Percentiles rank a stretch among this genome's conserved stretches.
Evolutionary conservation across 2,797 vertebrate genomes (phyloP).

Genomic region (Enteromius unitaeniatus): DNA sequence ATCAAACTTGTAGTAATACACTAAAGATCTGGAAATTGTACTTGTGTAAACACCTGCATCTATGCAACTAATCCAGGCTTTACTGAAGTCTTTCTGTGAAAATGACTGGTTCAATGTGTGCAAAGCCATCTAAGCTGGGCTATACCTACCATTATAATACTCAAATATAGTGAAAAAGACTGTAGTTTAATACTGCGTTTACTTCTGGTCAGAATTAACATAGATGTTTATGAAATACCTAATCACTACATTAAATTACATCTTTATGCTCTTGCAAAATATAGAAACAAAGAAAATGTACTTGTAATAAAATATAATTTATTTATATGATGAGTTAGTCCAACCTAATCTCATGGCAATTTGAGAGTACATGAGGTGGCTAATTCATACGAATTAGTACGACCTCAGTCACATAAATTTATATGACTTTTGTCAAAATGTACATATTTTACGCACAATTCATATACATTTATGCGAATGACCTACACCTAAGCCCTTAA

Average conservation of each 20-base stretch:
- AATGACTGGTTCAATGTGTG: neutral
- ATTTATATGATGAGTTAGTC: neutral
- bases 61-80: slow-evolving; percentile 42
- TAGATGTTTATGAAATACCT: neutral
- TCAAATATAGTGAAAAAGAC: neutral
- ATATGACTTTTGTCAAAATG: too few species aligned
- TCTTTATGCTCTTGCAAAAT: neutral
- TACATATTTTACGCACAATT: too few species aligned
- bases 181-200: slow-evolving; percentile 4
- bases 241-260: neutral
- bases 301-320: neutral
- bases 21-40: slow-evolving; percentile 26
- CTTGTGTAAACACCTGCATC: neutral
- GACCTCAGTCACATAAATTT: too few species aligned
- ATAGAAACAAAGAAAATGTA: neutral
- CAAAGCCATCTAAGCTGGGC: neutral
- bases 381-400: too few species aligned
- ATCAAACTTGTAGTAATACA: slow-evolving; percentile 27
- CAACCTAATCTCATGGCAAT: too few species aligned
- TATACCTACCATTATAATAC: neutral
- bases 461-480: too few species aligned
- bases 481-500: too few species aligned
- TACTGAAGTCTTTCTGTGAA: slow-evolving; percentile 3
- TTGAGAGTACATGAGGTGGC: too few species aligned
- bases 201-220: slow-evolving; percentile 6